Percentiles rank a stretch among this genome's conserved stretches.
Evolutionary conservation across 2,113 vertebrate genomes (phyloP).

Genomic region (Leptobrachium ailaonicum): DNA sequence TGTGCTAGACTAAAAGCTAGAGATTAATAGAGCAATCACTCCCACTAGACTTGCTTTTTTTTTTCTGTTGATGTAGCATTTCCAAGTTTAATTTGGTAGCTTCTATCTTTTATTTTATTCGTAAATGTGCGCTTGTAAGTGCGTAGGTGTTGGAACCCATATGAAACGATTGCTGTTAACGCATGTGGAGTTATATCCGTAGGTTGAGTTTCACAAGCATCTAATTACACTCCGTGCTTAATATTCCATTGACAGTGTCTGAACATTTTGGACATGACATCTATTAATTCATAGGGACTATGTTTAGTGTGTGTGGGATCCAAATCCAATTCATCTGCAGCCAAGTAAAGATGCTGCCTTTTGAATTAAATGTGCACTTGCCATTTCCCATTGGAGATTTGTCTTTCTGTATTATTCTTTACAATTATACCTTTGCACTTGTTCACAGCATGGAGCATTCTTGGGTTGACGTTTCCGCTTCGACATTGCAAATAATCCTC

Average conservation of each 20-base stretch:
- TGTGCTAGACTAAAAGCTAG: slow-evolving; percentile 17
- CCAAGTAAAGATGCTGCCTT: neutral
- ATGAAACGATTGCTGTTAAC: neutral
- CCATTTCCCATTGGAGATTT: neutral
- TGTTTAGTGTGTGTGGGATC: neutral
- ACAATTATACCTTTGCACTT: neutral
- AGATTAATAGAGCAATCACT: slow-evolving; percentile 35
- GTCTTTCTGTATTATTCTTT: neutral
- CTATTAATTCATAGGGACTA: neutral
- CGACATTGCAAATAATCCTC: neutral
- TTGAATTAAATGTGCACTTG: neutral
- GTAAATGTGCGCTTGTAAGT: neutral
- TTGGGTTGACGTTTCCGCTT: neutral
- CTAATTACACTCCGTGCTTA: too few relatives aligned
- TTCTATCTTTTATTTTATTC: slow-evolving; percentile 11
- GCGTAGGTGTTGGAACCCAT: neutral
- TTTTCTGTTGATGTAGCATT: slow-evolving; percentile 20
- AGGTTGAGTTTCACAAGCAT: too few relatives aligned
- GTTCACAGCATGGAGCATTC: neutral
- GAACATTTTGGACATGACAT: neutral
- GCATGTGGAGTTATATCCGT: too few relatives aligned
- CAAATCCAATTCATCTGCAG: neutral
- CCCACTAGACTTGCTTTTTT: slow-evolving; percentile 2
- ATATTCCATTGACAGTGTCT: too few relatives aligned
- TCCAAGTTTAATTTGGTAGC: slow-evolving; percentile 17